Evolutionary conservation across 1,140 invertebrate genomes (phyloP).

Genomic region (Drosophila trapezifrons): DNA sequence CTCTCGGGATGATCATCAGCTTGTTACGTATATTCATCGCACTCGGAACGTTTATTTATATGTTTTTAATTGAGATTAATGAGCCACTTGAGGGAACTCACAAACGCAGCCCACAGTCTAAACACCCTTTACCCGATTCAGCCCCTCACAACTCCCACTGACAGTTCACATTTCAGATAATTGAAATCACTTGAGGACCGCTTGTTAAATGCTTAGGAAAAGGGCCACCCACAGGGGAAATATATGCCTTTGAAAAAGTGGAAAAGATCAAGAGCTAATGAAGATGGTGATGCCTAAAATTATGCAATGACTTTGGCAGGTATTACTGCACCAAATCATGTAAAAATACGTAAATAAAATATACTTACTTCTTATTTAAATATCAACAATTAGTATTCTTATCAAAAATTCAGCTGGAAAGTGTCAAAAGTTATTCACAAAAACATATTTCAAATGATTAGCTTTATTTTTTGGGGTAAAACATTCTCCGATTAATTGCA

Average conservation of each 20-base stretch:
- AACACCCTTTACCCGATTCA: constrained; percentile 6
- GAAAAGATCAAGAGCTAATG: constrained; percentile 11
- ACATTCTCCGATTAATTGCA: constrained; percentile 27
- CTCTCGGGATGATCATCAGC: constrained; percentile 17
- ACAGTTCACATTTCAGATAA: constrained; percentile 60
- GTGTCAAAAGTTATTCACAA: constrained; percentile 7
- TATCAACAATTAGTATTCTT: constrained; percentile 4
- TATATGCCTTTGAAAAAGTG: constrained; percentile 5
- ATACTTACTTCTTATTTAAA: constrained; percentile 6
- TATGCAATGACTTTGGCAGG: constrained; percentile 51
- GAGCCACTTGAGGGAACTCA: constrained; percentile 58
- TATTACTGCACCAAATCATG: background rate
- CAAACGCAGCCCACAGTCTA: background rate
- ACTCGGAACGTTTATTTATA: constrained; percentile 55
- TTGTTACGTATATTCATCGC: background rate
- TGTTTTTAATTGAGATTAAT: constrained; percentile 77
- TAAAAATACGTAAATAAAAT: constrained; percentile 1
- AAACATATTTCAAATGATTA: constrained; percentile 19
- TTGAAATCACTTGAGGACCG: constrained; percentile 63
- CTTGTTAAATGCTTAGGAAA: constrained; percentile 37
- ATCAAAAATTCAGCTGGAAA: constrained; percentile 28
- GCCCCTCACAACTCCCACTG: constrained; percentile 7
- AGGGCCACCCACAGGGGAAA: constrained; percentile 41
- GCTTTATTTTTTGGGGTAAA: constrained; percentile 37
- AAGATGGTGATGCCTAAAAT: constrained; percentile 28